Conservation (phyloP, 2,113 vertebrate species). For the Neopipo cinnamomea region DNA sequence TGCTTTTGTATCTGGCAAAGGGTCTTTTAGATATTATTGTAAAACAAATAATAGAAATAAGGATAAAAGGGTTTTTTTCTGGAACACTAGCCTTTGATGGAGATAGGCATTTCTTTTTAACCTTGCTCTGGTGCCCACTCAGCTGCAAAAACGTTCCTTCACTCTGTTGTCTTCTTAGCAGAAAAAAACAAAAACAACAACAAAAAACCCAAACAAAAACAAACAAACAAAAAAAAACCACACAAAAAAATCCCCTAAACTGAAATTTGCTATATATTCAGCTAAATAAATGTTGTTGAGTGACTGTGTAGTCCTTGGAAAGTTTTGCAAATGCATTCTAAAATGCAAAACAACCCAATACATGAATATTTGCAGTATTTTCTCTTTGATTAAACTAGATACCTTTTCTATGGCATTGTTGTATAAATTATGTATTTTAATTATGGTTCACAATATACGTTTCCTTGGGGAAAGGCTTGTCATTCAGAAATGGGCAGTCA, state of each 20-base stretch:
- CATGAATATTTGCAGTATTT: not conserved
- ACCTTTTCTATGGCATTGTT: not conserved
- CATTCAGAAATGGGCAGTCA: not conserved
- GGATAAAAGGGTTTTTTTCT: not conserved
- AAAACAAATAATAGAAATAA: constrained; percentile 30
- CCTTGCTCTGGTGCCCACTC: not conserved
- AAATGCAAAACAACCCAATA: not conserved
- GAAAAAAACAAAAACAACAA: not conserved
- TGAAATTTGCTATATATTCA: not conserved
- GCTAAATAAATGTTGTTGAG: not conserved
- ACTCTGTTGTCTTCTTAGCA: not conserved
- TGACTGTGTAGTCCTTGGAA: not conserved
- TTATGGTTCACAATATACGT: not conserved
- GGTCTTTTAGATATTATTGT: not conserved
- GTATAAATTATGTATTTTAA: not conserved
- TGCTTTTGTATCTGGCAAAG: not conserved
- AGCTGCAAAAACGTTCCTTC: not conserved
- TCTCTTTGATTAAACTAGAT: not conserved
- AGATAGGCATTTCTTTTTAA: not conserved
- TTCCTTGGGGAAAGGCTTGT: not conserved
- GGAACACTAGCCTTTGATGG: not conserved
- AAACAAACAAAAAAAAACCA: too few species aligned
- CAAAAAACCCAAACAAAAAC: too few species aligned
- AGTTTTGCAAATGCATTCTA: not conserved
- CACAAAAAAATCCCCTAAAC: too few species aligned